phyloP scores from a whole-genome alignment of 92 coral and sea anemone species.

The Montipora capitata region DNA sequence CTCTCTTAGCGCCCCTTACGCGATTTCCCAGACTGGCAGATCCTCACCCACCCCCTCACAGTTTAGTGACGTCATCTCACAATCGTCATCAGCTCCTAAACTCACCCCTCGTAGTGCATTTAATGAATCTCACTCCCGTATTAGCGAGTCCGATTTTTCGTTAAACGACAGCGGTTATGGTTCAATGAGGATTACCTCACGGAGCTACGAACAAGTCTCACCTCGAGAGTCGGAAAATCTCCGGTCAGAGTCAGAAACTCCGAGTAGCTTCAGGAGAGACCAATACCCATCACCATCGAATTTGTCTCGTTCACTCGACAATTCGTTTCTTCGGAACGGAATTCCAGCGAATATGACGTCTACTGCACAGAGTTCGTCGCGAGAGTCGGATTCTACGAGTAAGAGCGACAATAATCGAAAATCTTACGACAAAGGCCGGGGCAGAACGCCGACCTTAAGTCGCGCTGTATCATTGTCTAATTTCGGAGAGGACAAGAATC shows the following conservation, averaged over 20 bases:
- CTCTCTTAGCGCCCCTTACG: background rate
- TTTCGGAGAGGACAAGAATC: constrained; percentile 20
- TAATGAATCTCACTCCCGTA: constrained; percentile 3
- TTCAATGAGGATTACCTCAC: background rate
- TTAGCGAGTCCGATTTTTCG: constrained; percentile 26
- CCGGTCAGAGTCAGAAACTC: constrained; percentile 9
- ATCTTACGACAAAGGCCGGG: constrained; percentile 33
- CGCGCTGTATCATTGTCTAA: constrained; percentile 77
- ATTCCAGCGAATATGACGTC: constrained; percentile 4
- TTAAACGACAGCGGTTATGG: constrained; percentile 1
- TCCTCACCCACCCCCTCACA: constrained; percentile 51
- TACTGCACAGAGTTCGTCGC: background rate
- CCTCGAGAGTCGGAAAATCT: constrained; percentile 21
- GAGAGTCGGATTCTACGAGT: background rate
- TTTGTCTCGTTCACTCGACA: constrained; percentile 1
- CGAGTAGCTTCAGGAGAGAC: background rate
- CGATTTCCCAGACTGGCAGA: constrained; percentile 7
- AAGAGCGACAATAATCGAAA: constrained; percentile 20
- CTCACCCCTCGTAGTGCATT: constrained; percentile 5
- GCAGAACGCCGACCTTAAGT: constrained; percentile 43
- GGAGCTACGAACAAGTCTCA: background rate
- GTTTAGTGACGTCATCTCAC: constrained; percentile 22
- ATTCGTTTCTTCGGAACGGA: background rate
- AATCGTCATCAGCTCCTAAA: constrained; percentile 12
- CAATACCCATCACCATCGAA: background rate